Conservation (phyloP, 1,140 invertebrate genomes). For the Metaphire vulgaris region DNA sequence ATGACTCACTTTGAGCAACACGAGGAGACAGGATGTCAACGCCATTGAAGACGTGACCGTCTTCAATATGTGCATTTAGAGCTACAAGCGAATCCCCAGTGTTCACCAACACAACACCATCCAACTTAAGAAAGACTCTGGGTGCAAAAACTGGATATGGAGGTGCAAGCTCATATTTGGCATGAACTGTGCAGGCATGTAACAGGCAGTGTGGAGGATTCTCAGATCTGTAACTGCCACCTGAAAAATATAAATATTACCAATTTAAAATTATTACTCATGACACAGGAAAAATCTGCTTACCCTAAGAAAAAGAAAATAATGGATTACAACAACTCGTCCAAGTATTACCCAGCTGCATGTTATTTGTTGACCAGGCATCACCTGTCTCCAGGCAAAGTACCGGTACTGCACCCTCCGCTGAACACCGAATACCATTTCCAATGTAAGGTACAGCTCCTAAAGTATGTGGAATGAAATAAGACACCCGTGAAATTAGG, state of each 20-base stretch:
- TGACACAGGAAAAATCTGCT: too few species aligned
- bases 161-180: slow-evolving; percentile 62
- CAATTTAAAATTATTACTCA: neutral
- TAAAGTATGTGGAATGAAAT: too few species aligned
- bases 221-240: slow-evolving; percentile 34
- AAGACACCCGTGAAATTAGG: too few species aligned
- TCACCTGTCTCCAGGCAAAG: too few species aligned
- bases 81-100: slow-evolving; percentile 66
- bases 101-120: slow-evolving; percentile 63
- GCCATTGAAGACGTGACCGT: slow-evolving; percentile 32
- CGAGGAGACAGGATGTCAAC: slow-evolving; percentile 21
- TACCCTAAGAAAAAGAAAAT: too few species aligned
- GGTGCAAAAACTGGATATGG: slow-evolving; percentile 63
- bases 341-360: too few species aligned
- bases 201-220: slow-evolving; percentile 58
- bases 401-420: too few species aligned
- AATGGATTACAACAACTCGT: too few species aligned
- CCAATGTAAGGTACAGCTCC: too few species aligned
- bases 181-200: slow-evolving; percentile 65
- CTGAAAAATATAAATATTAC: neutral
- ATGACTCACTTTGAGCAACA: slow-evolving; percentile 8
- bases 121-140: slow-evolving; percentile 58
- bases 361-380: too few species aligned
- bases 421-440: too few species aligned
- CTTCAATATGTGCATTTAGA: slow-evolving; percentile 56